A percentile compares a stretch with the other conserved stretches of the same genome.
Conservation (phyloP, 2,888 invertebrate genomes). For the Mimas tiliae region DNA sequence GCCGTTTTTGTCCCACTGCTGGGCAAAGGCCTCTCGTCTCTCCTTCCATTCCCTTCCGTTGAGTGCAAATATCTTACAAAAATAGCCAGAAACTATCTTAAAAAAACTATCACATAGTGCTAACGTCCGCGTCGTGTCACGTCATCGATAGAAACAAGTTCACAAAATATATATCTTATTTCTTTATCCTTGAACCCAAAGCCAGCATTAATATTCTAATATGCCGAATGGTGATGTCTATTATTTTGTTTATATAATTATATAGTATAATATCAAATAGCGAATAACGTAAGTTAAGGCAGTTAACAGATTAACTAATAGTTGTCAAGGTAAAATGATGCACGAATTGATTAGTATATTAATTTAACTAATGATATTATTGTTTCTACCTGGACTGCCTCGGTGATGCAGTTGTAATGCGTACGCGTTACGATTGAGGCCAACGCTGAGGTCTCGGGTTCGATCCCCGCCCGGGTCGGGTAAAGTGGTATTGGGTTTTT, state of each 20-base stretch:
- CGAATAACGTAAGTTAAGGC: background rate
- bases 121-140: background rate
- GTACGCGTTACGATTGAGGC: too few species aligned
- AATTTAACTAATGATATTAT: too few species aligned
- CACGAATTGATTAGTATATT: background rate
- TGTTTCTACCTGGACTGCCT: too few species aligned
- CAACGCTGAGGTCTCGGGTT: too few species aligned
- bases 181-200: slow-evolving; percentile 16
- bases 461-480: too few species aligned
- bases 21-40: too few species aligned
- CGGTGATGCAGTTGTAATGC: too few species aligned
- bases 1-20: too few species aligned
- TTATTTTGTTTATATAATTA: background rate
- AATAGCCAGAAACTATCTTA: background rate
- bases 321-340: slow-evolving; percentile 16
- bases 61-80: background rate
- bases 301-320: too few species aligned
- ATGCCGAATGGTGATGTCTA: too few species aligned
- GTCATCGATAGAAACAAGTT: background rate
- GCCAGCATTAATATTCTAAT: background rate
- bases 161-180: background rate
- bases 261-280: background rate
- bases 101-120: background rate
- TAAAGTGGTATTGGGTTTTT: too few species aligned
- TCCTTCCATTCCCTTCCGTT: too few species aligned